Evolutionary conservation across 2,888 invertebrate genomes (phyloP).

Genomic region (Himalopsyche anomala): DNA sequence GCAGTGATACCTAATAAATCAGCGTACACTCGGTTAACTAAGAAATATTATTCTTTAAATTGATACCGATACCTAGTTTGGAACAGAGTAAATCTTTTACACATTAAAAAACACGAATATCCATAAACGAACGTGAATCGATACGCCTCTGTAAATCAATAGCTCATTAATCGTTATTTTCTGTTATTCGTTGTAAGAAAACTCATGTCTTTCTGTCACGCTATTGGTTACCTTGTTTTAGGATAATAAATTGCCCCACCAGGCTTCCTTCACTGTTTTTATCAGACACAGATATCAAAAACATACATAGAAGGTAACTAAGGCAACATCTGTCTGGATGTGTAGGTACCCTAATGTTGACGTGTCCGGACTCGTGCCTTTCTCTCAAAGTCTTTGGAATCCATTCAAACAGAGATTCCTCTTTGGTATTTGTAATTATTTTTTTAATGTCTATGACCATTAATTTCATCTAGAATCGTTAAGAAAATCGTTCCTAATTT

Average conservation of each 20-base stretch:
- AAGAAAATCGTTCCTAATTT: conserved; percentile 33
- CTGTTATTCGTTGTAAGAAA: conserved; percentile 20
- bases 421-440: conserved; percentile 6
- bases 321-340: neutral
- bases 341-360: neutral
- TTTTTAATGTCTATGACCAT: conserved; percentile 30
- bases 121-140: neutral
- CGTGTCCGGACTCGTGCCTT: neutral
- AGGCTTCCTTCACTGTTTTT: neutral
- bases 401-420: neutral
- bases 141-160: conserved; percentile 14
- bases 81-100: neutral
- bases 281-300: neutral
- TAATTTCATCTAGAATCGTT: neutral
- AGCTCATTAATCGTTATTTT: neutral
- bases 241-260: conserved; percentile 8
- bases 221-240: conserved; percentile 36
- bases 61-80: neutral
- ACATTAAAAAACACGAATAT: neutral
- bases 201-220: conserved; percentile 37
- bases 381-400: neutral
- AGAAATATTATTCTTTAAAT: neutral
- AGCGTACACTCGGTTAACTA: neutral
- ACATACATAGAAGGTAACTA: neutral
- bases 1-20: too few relatives aligned